phyloP scores from a whole-genome alignment of 2,113 vertebrate genomes.

The Mohoua ochrocephala region DNA sequence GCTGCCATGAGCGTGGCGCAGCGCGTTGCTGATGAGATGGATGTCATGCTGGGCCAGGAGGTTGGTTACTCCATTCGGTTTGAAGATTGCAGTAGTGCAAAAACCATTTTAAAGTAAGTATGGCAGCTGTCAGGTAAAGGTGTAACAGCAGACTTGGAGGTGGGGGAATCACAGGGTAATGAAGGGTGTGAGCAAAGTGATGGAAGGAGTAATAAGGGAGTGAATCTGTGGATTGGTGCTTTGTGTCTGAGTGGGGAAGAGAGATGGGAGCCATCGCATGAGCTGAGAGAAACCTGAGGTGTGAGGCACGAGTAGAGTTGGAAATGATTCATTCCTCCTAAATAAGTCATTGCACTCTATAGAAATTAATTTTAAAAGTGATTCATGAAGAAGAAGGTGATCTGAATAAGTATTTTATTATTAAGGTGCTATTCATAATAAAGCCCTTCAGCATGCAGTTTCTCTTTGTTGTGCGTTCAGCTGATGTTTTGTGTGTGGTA shows the following conservation, averaged over 20 bases:
- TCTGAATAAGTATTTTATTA: background rate
- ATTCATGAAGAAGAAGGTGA: background rate
- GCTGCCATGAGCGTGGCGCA: conserved; percentile 97
- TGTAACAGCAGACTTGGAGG: fast-evolving
- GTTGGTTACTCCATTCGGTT: conserved; percentile 96
- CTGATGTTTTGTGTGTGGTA: background rate
- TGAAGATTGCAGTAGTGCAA: conserved; percentile 97
- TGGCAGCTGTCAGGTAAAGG: background rate
- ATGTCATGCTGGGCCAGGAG: conserved; percentile 95
- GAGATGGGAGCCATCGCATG: background rate
- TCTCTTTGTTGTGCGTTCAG: background rate
- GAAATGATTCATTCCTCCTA: background rate
- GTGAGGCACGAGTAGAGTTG: background rate
- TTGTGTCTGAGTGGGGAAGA: background rate
- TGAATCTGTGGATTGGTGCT: background rate
- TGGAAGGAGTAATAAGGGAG: background rate
- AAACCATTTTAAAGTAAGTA: conserved; percentile 95
- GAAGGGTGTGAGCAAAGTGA: background rate
- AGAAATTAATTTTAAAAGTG: background rate
- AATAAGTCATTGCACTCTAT: background rate
- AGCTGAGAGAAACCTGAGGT: background rate
- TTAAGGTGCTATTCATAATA: background rate
- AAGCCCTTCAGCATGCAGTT: background rate
- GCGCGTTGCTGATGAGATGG: conserved; percentile 96
- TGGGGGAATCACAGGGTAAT: background rate